A percentile compares a stretch with the other conserved stretches of the same genome.
Evolutionary conservation across 2,888 invertebrate genomes (phyloP).

Genomic region (Rhaphigaster nebulosa): DNA sequence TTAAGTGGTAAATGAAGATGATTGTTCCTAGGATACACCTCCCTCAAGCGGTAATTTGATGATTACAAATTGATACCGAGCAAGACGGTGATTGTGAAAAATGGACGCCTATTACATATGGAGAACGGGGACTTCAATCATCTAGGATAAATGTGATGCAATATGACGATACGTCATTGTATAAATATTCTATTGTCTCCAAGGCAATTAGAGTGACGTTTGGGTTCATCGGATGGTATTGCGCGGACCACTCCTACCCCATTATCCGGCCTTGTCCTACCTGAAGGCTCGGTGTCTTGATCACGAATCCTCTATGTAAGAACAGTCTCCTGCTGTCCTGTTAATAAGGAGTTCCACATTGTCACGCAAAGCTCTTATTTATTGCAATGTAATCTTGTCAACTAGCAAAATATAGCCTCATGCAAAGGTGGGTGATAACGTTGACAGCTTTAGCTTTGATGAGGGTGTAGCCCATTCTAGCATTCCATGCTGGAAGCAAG

Average conservation of each 20-base stretch:
- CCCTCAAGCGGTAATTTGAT: conserved; percentile 1
- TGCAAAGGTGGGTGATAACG: background rate
- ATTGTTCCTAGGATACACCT: background rate
- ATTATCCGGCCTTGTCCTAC: conserved; percentile 38
- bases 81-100: conserved; percentile 19
- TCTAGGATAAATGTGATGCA: background rate
- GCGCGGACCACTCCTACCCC: conserved; percentile 8
- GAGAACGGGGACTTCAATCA: conserved; percentile 15
- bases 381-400: background rate
- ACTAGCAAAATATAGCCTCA: background rate
- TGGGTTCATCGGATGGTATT: conserved; percentile 38
- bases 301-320: background rate
- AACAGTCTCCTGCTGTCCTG: background rate
- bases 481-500: background rate
- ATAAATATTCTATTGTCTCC: conserved; percentile 43
- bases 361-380: conserved; percentile 35
- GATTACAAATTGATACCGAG: background rate
- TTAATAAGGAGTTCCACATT: conserved; percentile 1
- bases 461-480: background rate
- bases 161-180: conserved; percentile 29
- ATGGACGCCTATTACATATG: conserved; percentile 10
- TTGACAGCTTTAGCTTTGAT: background rate
- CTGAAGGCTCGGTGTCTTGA: conserved; percentile 31
- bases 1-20: background rate
- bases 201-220: conserved; percentile 3